Conservation (phyloP, 2,888 invertebrate species). For the Hemistola chrysoprasaria region DNA sequence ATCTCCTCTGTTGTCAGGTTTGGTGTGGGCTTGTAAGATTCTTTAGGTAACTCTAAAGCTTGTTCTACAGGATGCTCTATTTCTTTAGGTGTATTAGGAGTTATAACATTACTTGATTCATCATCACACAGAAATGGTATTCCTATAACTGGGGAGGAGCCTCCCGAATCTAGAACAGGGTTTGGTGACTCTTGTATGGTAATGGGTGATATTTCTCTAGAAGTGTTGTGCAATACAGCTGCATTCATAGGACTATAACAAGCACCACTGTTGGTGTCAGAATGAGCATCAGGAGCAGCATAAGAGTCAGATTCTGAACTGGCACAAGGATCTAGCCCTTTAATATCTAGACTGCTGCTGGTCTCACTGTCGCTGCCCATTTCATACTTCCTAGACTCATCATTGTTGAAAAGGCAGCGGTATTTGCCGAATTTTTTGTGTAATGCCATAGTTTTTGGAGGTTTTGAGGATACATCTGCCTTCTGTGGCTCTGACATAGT, state of each 20-base stretch:
- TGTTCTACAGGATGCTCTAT: slow-evolving; percentile 18
- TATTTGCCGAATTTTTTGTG: slow-evolving; percentile 83
- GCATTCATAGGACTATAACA: slow-evolving; percentile 53
- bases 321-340: slow-evolving; percentile 66
- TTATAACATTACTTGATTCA: slow-evolving; percentile 17
- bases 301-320: slow-evolving; percentile 78
- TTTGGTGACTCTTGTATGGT: slow-evolving; percentile 15
- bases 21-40: slow-evolving; percentile 1
- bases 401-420: slow-evolving; percentile 72
- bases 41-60: slow-evolving; percentile 9
- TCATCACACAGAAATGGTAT: slow-evolving; percentile 32
- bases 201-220: slow-evolving; percentile 54
- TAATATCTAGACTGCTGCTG: slow-evolving; percentile 71
- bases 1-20: no score
- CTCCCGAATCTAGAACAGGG: slow-evolving; percentile 2
- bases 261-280: slow-evolving; percentile 57
- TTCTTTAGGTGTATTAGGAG: slow-evolving; percentile 17
- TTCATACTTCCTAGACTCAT: slow-evolving; percentile 66
- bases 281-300: slow-evolving; percentile 60
- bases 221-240: slow-evolving; percentile 37
- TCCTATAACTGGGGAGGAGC: slow-evolving; percentile 19
- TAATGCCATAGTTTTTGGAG: slow-evolving; percentile 55
- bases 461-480: slow-evolving; percentile 32
- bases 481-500: slow-evolving; percentile 33
- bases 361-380: slow-evolving; percentile 77